These are phyloP conservation scores for Odontomachus brunneus DNA, from an alignment of 1,140 invertebrate genomes.

Conservation along the genomic window DNA sequence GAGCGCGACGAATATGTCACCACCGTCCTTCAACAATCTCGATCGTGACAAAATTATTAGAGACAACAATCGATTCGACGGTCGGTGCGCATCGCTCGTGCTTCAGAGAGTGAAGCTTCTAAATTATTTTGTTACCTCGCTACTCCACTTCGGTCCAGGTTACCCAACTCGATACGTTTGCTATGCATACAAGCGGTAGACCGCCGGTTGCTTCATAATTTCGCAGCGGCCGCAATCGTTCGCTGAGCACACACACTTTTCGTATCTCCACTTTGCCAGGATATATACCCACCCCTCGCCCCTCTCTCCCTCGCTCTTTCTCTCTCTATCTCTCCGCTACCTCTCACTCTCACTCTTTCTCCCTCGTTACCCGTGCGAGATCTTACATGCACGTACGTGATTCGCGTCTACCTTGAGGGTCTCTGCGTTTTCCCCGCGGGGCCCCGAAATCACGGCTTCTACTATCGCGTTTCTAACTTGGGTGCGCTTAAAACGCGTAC, in stretches of 20 bases:
- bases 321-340: no score
- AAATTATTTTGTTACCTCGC: conserved; percentile 50
- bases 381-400: conserved; percentile 60
- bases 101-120: neutral
- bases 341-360: no score
- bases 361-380: neutral
- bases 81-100: neutral
- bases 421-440: conserved; percentile 20
- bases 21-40: no score
- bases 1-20: neutral
- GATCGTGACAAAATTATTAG: conserved; percentile 48
- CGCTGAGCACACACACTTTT: conserved; percentile 59
- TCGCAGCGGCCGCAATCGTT: conserved; percentile 51
- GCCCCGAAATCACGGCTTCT: conserved; percentile 62
- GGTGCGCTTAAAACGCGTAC: conserved; percentile 63
- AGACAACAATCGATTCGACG: conserved; percentile 35
- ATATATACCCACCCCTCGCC: neutral
- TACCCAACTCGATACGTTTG: conserved; percentile 38
- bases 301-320: no score
- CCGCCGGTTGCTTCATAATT: conserved; percentile 41
- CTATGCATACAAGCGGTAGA: conserved; percentile 48
- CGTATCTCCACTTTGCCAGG: conserved; percentile 51
- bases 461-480: conserved; percentile 62
- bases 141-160: conserved; percentile 1
- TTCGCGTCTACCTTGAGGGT: conserved; percentile 50